Conservation (phyloP, 53 echinoderm and acorn worm species). For the Hippasteria phrygiana region DNA sequence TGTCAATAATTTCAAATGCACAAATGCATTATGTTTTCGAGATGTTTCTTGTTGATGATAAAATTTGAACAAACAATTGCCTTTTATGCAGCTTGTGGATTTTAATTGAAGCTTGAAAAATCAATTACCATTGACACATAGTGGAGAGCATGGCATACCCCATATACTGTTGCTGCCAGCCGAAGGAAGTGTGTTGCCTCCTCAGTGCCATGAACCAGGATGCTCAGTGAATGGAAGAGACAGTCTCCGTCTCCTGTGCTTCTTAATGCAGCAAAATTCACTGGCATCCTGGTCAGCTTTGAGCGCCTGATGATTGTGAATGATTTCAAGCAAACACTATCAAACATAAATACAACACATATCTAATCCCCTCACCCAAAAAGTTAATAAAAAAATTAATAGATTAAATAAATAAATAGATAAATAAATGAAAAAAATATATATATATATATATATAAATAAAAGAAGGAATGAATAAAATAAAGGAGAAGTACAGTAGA, state of each 20-base stretch:
- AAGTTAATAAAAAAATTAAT: no score
- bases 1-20: no score
- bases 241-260: slow-evolving; percentile 24
- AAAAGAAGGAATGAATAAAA: no score
- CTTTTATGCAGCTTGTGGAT: not conserved
- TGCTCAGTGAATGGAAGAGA: not conserved
- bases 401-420: no score
- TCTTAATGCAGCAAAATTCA: not conserved
- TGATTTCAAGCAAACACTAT: not conserved
- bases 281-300: not conserved
- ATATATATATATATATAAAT: no score
- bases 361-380: no score
- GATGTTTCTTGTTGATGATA: not conserved
- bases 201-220: slow-evolving; percentile 6
- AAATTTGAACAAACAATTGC: not conserved
- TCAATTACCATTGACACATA: slow-evolving; percentile 5
- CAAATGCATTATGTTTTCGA: not conserved
- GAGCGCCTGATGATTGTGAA: not conserved
- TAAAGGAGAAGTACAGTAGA: no score
- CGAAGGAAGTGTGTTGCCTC: not conserved
- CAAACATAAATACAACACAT: not conserved
- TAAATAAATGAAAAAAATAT: no score
- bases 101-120: not conserved
- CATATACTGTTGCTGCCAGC: slow-evolving; percentile 31
- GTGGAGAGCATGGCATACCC: slow-evolving; percentile 23